Base-by-base conservation (phyloP, 2,113 vertebrate species). In the Oplegnathus fasciatus region DNA sequence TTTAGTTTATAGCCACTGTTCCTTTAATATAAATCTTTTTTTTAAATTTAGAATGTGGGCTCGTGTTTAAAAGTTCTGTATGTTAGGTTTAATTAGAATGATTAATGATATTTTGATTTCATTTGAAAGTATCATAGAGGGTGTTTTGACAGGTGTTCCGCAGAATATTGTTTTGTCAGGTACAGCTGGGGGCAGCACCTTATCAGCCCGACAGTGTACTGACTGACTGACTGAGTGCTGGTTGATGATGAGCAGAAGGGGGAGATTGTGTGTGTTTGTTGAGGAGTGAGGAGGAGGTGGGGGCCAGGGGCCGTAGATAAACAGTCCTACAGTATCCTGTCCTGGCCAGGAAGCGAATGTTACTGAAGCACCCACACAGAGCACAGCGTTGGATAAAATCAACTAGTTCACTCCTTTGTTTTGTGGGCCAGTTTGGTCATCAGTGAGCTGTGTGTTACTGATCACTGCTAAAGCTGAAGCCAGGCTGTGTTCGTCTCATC, bases 291-390 rank as follows among this genome's bases (percentile, higher is more conserved):
- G 28, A 46, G 61, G 13, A 61, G 40, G 40, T 58, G 50, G 67
- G 57, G 75, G 22, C 71, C 71, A 66, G 62, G 55, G 55, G 34
- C 54, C 5, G n/a, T n/a, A 70, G 77, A 71, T 66, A 80, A 71
- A 71, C 67, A 71, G 57, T 64, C 30, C 18, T 79, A n/a, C n/a
- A n/a, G n/a, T n/a, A 10, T 61, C 78, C 57, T 80, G 57, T 62
- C 67, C 57, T 71, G 58, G 58, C 60, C 84, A 77, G 18, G 71
- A 11, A 60, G 57, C 8, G 71, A 30, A 40, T 80, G 30, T 62
- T 24, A n/a, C n/a, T 46, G 20, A 44, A 48, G 66, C 66, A 4
- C 52, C 52, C 42, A 62, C 42, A 68, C 37, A 74, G 22, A 50
- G 54, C 44, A 18, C 55, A 46, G 20, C 44, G 13, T 13, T 37